Conservation (phyloP, 2,888 invertebrate genomes). For the Eretmocerus hayati region DNA sequence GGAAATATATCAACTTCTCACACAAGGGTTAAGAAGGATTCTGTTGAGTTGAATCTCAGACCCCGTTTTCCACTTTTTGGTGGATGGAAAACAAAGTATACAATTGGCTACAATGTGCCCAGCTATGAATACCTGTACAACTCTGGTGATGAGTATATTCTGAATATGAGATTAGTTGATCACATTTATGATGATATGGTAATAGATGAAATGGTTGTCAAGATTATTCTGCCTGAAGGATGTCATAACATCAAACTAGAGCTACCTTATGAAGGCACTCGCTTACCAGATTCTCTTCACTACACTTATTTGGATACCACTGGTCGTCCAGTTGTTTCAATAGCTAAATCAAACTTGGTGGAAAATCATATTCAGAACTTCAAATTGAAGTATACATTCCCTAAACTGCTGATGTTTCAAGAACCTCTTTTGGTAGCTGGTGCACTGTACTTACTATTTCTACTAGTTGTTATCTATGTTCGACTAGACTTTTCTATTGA, state of each 20-base stretch:
- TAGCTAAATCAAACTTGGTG: constrained; percentile 78
- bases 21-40: constrained; percentile 79
- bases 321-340: constrained; percentile 82
- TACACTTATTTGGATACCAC: constrained; percentile 92
- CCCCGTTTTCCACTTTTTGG: constrained; percentile 97
- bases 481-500: constrained; percentile 92
- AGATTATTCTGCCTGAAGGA: constrained; percentile 91
- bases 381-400: constrained; percentile 82
- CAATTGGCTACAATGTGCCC: constrained; percentile 94
- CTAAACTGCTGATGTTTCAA: constrained; percentile 76
- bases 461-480: constrained; percentile 87
- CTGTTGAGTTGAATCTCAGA: constrained; percentile 90
- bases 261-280: constrained; percentile 73
- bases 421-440: constrained; percentile 86
- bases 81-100: constrained; percentile 97
- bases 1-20: constrained; percentile 98
- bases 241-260: constrained; percentile 72
- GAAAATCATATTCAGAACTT: constrained; percentile 96
- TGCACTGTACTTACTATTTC: constrained; percentile 83
- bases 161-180: constrained; percentile 92
- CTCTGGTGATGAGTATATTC: constrained; percentile 67
- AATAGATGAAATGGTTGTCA: constrained; percentile 80
- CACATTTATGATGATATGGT: constrained; percentile 96
- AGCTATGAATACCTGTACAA: constrained; percentile 92
- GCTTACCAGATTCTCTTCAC: constrained; percentile 68